Evolutionary conservation across 1,140 invertebrate genomes (phyloP), one percentile per base, ranked within the genome.

Genomic region (Penaeus vannamei): DNA sequence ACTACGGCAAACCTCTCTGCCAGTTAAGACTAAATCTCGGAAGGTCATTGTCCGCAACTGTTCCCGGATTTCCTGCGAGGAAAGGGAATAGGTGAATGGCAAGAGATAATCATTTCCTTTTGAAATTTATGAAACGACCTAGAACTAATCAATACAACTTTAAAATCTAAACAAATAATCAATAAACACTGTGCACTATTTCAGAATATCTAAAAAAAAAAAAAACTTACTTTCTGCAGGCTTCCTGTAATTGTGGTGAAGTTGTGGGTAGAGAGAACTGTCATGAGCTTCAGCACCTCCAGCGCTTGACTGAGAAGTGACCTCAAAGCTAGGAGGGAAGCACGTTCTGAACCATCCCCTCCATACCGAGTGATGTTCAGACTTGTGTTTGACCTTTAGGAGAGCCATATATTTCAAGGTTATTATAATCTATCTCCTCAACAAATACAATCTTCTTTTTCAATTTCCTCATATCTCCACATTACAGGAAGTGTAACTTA

Each of bases 21-120:
- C 91, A 62, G 89, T 89, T n/a, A 92, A 69, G 76, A 98, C 95
- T 46, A 99, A 93, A 93, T 98, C 97, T 91, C 97, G 95, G 92
- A 96, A 97, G 81, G 94, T 95, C 60, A 95, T 94, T 3, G 93
- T 93, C 61, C 94, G 93, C 90, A 96, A 93, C 90, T 95, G 94
- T 92, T 94, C 94, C 83, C 95, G 94, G 46, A 89, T 59, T 90
- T 96, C 95, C 94, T 95, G 79, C 0, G 64, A 86, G n/a, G 59
- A 59, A n/a, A 84, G 32, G 61, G n/a, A 62, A 42, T 42, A 26
- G 7, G n/a, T 22, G 26, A 61, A 53, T 53, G 53, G 10, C 10
- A 17, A 5, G 12, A 53, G 17, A 53, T 53, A 53, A 1, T 53
- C 14, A 14, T 53, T 1, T 53, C 53, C 10, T 10, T 14, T 53